Conservation (phyloP, 2,888 invertebrate genomes). For the Nasonovia ribisnigri region DNA sequence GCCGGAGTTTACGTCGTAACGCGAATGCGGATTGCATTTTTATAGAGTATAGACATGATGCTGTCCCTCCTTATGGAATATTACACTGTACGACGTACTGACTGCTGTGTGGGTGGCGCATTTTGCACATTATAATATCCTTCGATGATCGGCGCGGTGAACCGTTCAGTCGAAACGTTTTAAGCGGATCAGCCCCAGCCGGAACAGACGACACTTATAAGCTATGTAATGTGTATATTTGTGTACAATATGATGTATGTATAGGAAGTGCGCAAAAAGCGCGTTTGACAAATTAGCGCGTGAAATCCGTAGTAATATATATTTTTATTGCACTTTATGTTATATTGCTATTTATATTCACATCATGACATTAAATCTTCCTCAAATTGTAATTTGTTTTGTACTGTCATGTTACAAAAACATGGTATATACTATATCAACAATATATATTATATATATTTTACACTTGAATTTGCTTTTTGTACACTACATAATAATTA, state of each 20-base stretch:
- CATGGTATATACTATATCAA: not conserved
- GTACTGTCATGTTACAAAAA: not conserved
- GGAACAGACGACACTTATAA: conserved; percentile 1
- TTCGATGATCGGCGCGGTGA: not conserved
- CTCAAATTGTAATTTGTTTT: not conserved
- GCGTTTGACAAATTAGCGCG: not conserved
- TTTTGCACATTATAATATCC: conserved; percentile 4
- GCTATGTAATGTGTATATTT: not conserved
- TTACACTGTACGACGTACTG: not conserved
- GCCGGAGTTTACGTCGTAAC: not conserved
- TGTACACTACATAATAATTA: not conserved
- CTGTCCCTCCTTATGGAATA: not conserved
- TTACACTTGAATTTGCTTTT: not conserved
- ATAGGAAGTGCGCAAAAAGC: not conserved
- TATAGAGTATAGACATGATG: not conserved
- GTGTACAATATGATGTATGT: not conserved
- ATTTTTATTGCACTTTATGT: not conserved
- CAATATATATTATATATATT: not conserved
- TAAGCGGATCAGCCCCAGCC: not conserved
- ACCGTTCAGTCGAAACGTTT: conserved; percentile 30
- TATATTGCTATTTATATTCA: not conserved
- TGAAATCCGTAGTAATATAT: not conserved
- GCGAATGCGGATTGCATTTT: conserved; percentile 5
- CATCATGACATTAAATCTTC: not conserved
- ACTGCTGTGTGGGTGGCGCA: conserved; percentile 7